Conservation (phyloP, 2,888 invertebrate species). For the Rhopalosiphum nymphaeae region DNA sequence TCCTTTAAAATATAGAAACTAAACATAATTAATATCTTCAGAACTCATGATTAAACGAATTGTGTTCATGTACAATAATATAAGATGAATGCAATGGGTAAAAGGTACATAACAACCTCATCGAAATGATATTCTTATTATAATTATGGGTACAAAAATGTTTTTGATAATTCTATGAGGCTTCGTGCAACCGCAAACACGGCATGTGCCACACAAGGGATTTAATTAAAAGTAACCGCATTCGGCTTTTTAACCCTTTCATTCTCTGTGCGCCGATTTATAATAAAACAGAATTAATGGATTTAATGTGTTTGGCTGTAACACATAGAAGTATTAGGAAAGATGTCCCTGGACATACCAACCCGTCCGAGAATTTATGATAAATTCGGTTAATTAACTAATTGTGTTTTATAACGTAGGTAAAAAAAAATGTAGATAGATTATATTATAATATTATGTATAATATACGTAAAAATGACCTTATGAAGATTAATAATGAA, state of each 20-base stretch:
- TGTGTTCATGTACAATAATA: neutral
- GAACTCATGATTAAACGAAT: neutral
- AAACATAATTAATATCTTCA: neutral
- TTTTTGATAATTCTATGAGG: slow-evolving; percentile 22
- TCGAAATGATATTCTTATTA: neutral
- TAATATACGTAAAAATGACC: slow-evolving; percentile 58
- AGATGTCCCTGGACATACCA: slow-evolving; percentile 55
- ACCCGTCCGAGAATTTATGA: slow-evolving; percentile 53
- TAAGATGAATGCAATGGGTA: neutral
- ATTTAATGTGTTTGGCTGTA: slow-evolving; percentile 51
- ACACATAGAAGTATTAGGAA: slow-evolving; percentile 39
- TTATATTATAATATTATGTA: slow-evolving; percentile 32
- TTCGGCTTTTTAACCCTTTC: slow-evolving; percentile 64
- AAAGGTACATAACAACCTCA: neutral
- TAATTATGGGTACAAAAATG: neutral
- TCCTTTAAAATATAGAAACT: neutral
- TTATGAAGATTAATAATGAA: slow-evolving; percentile 63
- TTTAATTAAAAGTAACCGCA: slow-evolving; percentile 64
- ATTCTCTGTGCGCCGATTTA: slow-evolving; percentile 37
- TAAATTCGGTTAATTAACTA: slow-evolving; percentile 64
- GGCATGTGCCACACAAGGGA: slow-evolving; percentile 40
- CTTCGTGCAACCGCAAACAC: slow-evolving; percentile 42
- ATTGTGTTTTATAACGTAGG: slow-evolving; percentile 59
- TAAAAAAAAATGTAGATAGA: slow-evolving; percentile 34
- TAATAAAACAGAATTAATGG: slow-evolving; percentile 64